These are phyloP conservation scores for Dinocampus coccinellae DNA, from an alignment of 2,888 invertebrate genomes.

Conservation along the genomic window DNA sequence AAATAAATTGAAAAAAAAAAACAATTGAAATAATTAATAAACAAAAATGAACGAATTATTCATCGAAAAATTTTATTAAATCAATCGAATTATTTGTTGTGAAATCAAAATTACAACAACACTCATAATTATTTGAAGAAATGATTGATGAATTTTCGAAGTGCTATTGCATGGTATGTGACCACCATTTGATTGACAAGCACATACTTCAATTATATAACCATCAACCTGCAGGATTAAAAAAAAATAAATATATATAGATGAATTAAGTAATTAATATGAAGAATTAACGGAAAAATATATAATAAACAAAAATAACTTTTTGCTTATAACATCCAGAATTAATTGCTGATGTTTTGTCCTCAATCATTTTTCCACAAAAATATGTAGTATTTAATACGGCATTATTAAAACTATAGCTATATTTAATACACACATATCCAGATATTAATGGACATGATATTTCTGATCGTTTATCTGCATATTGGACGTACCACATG, in stretches of 20 bases:
- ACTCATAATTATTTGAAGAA: not conserved
- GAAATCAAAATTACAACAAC: not conserved
- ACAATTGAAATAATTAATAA: too few species aligned
- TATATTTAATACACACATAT: conserved; percentile 54
- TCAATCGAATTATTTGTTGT: not conserved
- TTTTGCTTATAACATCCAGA: conserved; percentile 56
- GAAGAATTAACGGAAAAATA: conserved; percentile 4
- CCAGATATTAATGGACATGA: conserved; percentile 49
- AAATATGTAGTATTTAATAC: conserved; percentile 58
- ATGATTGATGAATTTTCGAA: not conserved
- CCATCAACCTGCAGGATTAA: conserved; percentile 52
- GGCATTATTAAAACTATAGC: conserved; percentile 51
- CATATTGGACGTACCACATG: conserved; percentile 46
- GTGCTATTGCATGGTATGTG: conserved; percentile 60
- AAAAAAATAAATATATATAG: conserved; percentile 1
- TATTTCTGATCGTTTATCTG: conserved; percentile 38
- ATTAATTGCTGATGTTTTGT: conserved; percentile 48
- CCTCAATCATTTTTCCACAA: conserved; percentile 62
- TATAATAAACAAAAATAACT: conserved; percentile 49
- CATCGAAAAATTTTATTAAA: too few species aligned
- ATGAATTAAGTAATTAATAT: not conserved
- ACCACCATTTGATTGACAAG: conserved; percentile 51
- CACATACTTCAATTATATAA: conserved; percentile 55
- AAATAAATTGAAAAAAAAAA: too few species aligned
- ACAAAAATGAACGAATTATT: too few species aligned